Evolutionary conservation across 2,888 invertebrate species (phyloP).

Genomic region (Adelphocoris suturalis): DNA sequence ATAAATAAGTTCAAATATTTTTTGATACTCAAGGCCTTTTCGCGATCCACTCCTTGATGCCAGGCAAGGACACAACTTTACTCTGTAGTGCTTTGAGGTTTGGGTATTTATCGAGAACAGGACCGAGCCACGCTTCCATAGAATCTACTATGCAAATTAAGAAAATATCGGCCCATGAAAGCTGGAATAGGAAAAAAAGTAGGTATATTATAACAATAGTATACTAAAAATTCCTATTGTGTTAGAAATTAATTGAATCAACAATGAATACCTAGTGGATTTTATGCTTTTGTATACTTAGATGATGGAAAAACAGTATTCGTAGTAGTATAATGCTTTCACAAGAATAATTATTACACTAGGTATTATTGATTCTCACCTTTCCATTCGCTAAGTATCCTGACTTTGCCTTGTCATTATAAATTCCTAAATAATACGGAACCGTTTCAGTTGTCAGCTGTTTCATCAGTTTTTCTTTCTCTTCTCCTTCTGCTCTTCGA

Average conservation of each 20-base stretch:
- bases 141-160: not conserved
- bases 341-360: not conserved
- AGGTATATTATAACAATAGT: not conserved
- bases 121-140: constrained; percentile 38
- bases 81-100: constrained; percentile 67
- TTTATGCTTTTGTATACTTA: not conserved
- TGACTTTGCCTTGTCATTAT: constrained; percentile 79
- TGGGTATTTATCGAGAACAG: constrained; percentile 66
- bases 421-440: constrained; percentile 79
- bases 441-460: constrained; percentile 80
- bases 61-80: constrained; percentile 63
- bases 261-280: too few species aligned
- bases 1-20: too few species aligned
- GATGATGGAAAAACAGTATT: too few species aligned
- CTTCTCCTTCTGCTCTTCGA: constrained; percentile 78
- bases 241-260: too few species aligned
- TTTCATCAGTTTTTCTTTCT: constrained; percentile 80
- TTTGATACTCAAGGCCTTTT: constrained; percentile 34
- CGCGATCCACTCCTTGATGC: constrained; percentile 70
- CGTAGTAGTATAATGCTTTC: not conserved
- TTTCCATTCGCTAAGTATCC: constrained; percentile 82
- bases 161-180: constrained; percentile 72
- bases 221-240: not conserved
- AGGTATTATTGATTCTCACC: constrained; percentile 77
- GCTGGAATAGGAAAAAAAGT: constrained; percentile 61